These are phyloP conservation scores for Anaspis maculata DNA, from an alignment of 2,888 invertebrate genomes.

Conservation along the genomic window DNA sequence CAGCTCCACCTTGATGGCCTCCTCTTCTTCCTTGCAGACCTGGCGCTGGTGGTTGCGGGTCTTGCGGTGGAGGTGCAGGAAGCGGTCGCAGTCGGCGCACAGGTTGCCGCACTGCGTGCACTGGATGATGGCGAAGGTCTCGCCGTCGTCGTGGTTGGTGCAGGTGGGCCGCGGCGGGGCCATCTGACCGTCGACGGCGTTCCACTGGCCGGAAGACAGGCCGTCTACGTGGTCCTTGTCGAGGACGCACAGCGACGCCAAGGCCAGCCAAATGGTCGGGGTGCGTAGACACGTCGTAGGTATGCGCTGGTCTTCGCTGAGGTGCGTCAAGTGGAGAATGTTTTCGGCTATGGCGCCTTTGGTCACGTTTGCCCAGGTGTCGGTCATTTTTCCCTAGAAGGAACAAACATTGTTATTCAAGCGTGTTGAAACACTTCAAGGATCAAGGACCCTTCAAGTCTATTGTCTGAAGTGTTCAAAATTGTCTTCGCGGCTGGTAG, in stretches of 20 bases:
- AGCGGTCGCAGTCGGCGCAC: slow-evolving; percentile 93
- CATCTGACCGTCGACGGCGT: slow-evolving; percentile 51
- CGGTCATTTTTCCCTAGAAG: slow-evolving; percentile 74
- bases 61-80: slow-evolving; percentile 84
- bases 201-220: slow-evolving; percentile 72
- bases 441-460: neutral
- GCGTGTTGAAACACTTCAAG: too few species aligned
- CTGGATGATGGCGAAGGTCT: slow-evolving; percentile 85
- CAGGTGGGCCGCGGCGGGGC: slow-evolving; percentile 71
- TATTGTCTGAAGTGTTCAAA: too few species aligned
- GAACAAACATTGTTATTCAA: too few species aligned
- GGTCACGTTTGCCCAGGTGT: slow-evolving; percentile 78
- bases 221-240: slow-evolving; percentile 85
- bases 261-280: slow-evolving; percentile 83
- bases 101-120: slow-evolving; percentile 87
- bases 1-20: slow-evolving; percentile 92
- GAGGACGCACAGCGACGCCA: slow-evolving; percentile 88
- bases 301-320: slow-evolving; percentile 65
- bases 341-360: slow-evolving; percentile 83
- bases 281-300: slow-evolving; percentile 73
- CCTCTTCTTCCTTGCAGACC: slow-evolving; percentile 93
- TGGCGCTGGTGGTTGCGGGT: slow-evolving; percentile 80
- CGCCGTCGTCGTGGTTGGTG: slow-evolving; percentile 93
- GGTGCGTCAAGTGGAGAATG: slow-evolving; percentile 72
- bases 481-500: too few species aligned